Evolutionary conservation across 2,888 invertebrate genomes (phyloP).

Genomic region (Noctua janthina): DNA sequence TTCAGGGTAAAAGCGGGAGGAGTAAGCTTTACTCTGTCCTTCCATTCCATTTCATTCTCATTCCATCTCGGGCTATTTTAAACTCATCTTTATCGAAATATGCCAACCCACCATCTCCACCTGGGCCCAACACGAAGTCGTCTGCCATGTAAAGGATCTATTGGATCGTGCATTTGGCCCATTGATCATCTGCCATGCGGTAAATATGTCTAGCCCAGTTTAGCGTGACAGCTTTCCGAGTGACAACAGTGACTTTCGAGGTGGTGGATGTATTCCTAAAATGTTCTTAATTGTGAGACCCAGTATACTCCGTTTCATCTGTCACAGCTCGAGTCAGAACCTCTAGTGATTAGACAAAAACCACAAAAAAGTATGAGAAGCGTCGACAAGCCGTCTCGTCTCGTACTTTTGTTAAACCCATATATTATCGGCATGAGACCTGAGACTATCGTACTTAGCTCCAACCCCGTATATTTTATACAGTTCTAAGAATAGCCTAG

Average conservation of each 20-base stretch:
- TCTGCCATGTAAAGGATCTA: not conserved
- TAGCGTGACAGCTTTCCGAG: not conserved
- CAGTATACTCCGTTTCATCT: too few species aligned
- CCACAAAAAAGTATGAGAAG: not conserved
- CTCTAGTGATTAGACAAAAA: not conserved
- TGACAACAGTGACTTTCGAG: too few species aligned
- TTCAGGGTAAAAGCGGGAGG: not conserved
- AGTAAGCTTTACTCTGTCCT: not conserved
- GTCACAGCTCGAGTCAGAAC: too few species aligned
- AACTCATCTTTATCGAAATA: not conserved
- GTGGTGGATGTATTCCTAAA: not conserved
- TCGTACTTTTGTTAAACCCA: not conserved
- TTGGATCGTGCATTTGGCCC: too few species aligned
- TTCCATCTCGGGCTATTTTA: not conserved
- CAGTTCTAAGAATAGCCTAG: conserved; percentile 27
- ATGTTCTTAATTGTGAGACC: too few species aligned
- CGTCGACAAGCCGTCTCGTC: not conserved
- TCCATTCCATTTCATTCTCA: not conserved
- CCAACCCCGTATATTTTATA: not conserved
- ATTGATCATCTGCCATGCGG: too few species aligned
- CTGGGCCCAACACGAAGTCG: too few species aligned
- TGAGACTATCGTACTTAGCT: not conserved
- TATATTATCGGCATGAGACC: conserved; percentile 10
- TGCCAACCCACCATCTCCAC: not conserved
- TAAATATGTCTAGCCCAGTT: not conserved